Conservation (phyloP, 2,888 invertebrate genomes). For the Dione juno region DNA sequence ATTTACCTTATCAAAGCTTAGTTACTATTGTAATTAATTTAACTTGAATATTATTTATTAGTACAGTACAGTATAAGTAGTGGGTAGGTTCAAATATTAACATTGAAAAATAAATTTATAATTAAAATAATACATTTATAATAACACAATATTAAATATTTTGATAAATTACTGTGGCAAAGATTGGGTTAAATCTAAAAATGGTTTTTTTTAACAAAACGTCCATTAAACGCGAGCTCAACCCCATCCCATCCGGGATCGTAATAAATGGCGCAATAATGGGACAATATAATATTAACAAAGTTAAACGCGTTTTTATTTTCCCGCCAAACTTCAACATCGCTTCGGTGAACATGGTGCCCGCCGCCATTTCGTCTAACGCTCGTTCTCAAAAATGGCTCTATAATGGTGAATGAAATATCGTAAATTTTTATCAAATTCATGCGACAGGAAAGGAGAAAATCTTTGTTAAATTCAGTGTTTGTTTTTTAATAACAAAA, state of each 20-base stretch:
- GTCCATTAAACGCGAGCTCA: slow-evolving; percentile 78
- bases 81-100: too few species aligned
- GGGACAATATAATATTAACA: slow-evolving; percentile 83
- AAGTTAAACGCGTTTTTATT: slow-evolving; percentile 83
- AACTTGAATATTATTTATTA: not conserved
- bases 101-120: too few species aligned
- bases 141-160: slow-evolving; percentile 28
- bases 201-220: slow-evolving; percentile 77
- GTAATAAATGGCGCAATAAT: slow-evolving; percentile 83
- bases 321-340: slow-evolving; percentile 75
- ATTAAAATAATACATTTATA: not conserved
- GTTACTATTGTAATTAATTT: slow-evolving; percentile 12
- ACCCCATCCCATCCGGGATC: slow-evolving; percentile 80
- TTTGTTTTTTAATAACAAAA: slow-evolving; percentile 1
- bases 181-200: slow-evolving; percentile 61
- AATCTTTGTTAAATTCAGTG: slow-evolving; percentile 43
- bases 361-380: slow-evolving; percentile 67
- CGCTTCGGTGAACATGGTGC: slow-evolving; percentile 63
- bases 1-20: slow-evolving; percentile 49
- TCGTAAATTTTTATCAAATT: slow-evolving; percentile 79
- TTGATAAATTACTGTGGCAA: slow-evolving; percentile 40
- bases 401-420: slow-evolving; percentile 73
- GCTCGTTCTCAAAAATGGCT: slow-evolving; percentile 72
- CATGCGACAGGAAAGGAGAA: slow-evolving; percentile 55
- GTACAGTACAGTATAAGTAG: too few species aligned